phyloP scores from a whole-genome alignment of 35 echinoderm and acorn worm genomes.

The Acanthaster planci region DNA sequence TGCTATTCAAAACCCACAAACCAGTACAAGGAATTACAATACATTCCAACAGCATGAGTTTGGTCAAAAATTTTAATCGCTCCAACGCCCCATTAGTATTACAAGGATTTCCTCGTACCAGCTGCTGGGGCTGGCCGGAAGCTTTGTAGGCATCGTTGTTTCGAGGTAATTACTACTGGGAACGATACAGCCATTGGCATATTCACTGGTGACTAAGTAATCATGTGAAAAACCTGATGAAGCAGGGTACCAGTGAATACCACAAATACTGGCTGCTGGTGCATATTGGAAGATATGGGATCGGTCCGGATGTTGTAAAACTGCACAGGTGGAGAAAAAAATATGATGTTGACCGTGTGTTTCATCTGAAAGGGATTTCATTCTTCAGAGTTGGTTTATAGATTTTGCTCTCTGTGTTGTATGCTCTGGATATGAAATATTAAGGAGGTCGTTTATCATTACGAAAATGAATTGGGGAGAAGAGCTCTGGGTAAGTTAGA shows the following conservation, averaged over 20 bases:
- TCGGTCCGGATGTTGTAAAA: neutral
- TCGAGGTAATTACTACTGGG: neutral
- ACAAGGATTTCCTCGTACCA: too few relatives aligned
- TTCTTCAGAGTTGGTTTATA: neutral
- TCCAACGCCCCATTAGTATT: neutral
- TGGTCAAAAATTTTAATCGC: neutral
- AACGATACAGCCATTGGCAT: neutral
- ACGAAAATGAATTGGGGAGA: conserved; percentile 31
- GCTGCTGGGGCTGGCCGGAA: too few relatives aligned
- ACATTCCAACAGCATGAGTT: conserved; percentile 13
- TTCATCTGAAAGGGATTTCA: neutral
- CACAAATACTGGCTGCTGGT: neutral
- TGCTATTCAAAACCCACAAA: too few relatives aligned
- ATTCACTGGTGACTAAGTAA: neutral
- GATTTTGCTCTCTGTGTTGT: too few relatives aligned
- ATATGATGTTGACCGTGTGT: neutral
- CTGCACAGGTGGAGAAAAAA: neutral
- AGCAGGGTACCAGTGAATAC: neutral
- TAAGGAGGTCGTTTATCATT: neutral
- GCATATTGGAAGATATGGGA: neutral
- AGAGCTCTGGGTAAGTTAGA: conserved; percentile 10
- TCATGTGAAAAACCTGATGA: neutral
- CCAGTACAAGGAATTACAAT: neutral
- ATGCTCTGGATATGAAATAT: neutral
- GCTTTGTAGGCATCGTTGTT: too few relatives aligned